phyloP scores from a whole-genome alignment of 2,113 vertebrate species.

The Dolichallabes microphthalmus region DNA sequence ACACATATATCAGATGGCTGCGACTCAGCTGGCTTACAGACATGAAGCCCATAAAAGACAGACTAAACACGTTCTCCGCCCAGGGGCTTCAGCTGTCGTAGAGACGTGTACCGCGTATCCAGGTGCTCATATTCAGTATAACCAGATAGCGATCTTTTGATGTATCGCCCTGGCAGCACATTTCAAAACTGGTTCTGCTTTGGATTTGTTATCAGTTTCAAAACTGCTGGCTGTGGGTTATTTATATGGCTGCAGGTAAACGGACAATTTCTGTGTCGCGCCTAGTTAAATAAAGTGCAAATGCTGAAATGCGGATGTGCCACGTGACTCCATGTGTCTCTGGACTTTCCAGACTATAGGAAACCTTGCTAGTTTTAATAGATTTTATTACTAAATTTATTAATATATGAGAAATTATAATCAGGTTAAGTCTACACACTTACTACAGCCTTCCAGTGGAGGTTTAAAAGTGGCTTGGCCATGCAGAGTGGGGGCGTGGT shows the following conservation, averaged over 20 bases:
- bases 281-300: background rate
- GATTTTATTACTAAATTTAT: background rate
- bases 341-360: background rate
- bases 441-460: background rate
- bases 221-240: slow-evolving; percentile 26
- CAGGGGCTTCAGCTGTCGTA: slow-evolving; percentile 30
- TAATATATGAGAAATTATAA: background rate
- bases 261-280: slow-evolving; percentile 1
- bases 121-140: slow-evolving; percentile 25
- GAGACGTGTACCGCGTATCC: background rate
- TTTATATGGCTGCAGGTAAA: slow-evolving; percentile 11
- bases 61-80: slow-evolving; percentile 1
- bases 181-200: slow-evolving; percentile 40
- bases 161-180: background rate
- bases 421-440: background rate
- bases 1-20: slow-evolving; percentile 26
- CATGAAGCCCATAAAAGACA: slow-evolving; percentile 30
- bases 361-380: background rate
- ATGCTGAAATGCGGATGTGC: background rate
- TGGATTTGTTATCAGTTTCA: slow-evolving; percentile 20
- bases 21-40: slow-evolving; percentile 31
- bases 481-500: background rate
- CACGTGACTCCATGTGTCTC: background rate
- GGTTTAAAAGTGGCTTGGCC: background rate
- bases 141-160: slow-evolving; percentile 43